Evolutionary conservation across 2,113 vertebrate species (phyloP).

Genomic region (Neodontobutis hainanensis): DNA sequence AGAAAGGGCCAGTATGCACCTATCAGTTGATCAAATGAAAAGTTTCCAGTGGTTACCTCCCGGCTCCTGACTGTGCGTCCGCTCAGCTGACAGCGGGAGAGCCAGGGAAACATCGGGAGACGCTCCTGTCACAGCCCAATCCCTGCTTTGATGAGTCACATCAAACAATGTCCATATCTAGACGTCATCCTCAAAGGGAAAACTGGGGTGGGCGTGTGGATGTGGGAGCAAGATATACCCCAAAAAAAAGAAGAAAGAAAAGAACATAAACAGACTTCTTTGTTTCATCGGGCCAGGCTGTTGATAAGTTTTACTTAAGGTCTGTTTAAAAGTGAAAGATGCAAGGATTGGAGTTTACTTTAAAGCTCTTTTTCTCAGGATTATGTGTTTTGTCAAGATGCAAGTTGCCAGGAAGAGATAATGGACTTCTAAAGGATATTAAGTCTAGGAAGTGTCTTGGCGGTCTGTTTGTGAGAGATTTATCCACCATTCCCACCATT

Average conservation of each 20-base stretch:
- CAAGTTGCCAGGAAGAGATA: conserved; percentile 68
- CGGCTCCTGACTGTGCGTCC: conserved; percentile 62
- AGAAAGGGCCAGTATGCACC: conserved; percentile 29
- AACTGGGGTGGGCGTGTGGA: conserved; percentile 51
- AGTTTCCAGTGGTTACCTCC: conserved; percentile 69
- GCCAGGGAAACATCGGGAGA: conserved; percentile 67
- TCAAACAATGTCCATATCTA: conserved; percentile 69
- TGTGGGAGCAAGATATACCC: conserved; percentile 38
- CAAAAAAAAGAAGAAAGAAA: conserved; percentile 37
- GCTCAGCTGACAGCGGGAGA: conserved; percentile 62
- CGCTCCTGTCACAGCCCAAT: conserved; percentile 65
- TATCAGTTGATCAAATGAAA: conserved; percentile 71
- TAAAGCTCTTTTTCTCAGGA: conserved; percentile 30
- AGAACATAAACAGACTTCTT: conserved; percentile 45
- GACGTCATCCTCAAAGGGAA: conserved; percentile 80
- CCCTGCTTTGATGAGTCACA: conserved; percentile 72
- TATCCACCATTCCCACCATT: conserved; percentile 43
- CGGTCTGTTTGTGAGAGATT: conserved; percentile 57
- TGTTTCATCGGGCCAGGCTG: conserved; percentile 51
- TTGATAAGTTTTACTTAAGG: conserved; percentile 57
- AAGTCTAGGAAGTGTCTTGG: conserved; percentile 61
- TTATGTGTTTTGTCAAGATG: conserved; percentile 58
- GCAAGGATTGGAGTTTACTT: conserved; percentile 34
- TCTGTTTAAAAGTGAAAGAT: conserved; percentile 52
- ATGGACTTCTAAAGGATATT: conserved; percentile 66